Percentiles rank a stretch among this genome's conserved stretches.
These are phyloP conservation scores for Ursus arctos DNA, from an alignment of 2,113 vertebrate genomes.

Conservation along the genomic window DNA sequence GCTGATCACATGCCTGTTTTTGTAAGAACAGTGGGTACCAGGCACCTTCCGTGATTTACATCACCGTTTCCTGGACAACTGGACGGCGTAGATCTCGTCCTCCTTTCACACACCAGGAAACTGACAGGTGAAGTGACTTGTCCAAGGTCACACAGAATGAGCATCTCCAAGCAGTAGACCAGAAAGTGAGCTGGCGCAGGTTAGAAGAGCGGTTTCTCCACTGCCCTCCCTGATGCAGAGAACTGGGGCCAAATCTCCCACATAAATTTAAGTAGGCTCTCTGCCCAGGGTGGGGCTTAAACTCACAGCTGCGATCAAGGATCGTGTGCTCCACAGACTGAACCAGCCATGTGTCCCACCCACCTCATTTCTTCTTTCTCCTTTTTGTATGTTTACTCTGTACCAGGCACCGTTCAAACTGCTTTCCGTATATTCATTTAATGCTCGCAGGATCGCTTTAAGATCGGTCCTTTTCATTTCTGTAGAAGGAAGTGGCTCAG, in stretches of 20 bases:
- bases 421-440: not conserved
- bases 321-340: too few species aligned
- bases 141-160: not conserved
- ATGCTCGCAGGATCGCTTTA: not conserved
- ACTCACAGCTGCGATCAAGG: not conserved
- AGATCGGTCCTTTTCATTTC: not conserved
- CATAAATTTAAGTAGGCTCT: not conserved
- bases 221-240: not conserved
- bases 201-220: not conserved
- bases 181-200: not conserved
- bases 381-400: not conserved
- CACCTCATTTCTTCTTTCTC: not conserved
- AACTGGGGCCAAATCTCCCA: not conserved
- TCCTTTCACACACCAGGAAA: not conserved
- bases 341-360: not conserved
- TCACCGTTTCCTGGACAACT: not conserved
- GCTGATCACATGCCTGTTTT: not conserved
- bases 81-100: not conserved
- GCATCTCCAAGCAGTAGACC: not conserved
- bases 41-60: not conserved
- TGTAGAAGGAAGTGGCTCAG: conserved; percentile 7
- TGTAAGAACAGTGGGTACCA: not conserved
- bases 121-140: not conserved
- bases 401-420: not conserved
- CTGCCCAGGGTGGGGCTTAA: not conserved